Evolutionary conservation across 2,113 vertebrate species (phyloP), one percentile per base, ranked within the genome.

Genomic region (Laticauda colubrina): DNA sequence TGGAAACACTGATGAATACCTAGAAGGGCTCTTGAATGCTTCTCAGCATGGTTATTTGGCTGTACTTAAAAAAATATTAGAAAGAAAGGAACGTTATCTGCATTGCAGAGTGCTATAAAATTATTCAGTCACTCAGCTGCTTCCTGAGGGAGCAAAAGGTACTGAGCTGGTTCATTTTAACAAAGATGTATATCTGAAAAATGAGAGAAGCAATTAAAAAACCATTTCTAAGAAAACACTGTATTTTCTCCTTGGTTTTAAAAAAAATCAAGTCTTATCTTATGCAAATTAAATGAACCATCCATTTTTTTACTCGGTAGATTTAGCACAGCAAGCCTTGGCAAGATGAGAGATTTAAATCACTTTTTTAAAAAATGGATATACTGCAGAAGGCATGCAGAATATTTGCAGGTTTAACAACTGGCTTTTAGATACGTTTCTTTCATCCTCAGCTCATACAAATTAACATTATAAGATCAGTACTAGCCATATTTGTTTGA

Each of bases 31-130:
- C 88, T 95, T 94, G 89, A 91, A 48, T 39, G 34, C 92, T 95
- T 94, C 90, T 94, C 87, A 92, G 90, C 91, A 96, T 95, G 92
- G 61, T 95, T 94, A 85, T 91, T 95, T 89, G 43, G 90, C 89
- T 93, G 96, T 89, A 88, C 55, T 91, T 91, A 95, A 89, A 89
- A 95, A 90, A 93, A 56, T 21, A 5, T 91, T 6, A 11, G 20
- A 24, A 56, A 94, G 86, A 92, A 95, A 15, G 3, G 9, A 51
- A 55, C 39, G 91, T 95, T 96, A 87, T 94, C 94, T 96, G 94
- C 94, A 94, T 94, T 97, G 95, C 90, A 39, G 92, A 92, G 89
- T 64, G 88, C 69, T 85, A 95, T 94, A 94, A 95, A 96, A 95
- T 89, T 91, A 95, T 59, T 61, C 90, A 91, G 21, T 91, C 91